Evolutionary conservation across 2,888 invertebrate species (phyloP), one percentile per base, ranked within the genome.

Genomic region (Crematogaster levior): DNA sequence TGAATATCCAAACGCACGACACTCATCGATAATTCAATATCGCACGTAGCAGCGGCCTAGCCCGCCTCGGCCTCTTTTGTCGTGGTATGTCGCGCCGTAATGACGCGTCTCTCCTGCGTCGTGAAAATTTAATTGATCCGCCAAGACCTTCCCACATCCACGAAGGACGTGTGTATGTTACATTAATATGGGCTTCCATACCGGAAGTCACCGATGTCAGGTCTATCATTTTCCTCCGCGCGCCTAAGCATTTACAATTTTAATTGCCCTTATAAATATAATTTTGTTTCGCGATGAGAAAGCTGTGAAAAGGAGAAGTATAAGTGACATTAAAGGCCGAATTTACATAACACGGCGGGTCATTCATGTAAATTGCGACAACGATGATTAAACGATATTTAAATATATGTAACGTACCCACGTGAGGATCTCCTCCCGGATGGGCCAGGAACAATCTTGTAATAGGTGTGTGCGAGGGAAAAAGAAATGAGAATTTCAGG

Each of bases 11-110:
- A 92, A 87, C 90, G 87, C 87, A 82, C 74, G 90, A 88, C 86
- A 85, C 87, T 86, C 91, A 92, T 93, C 93, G 92, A 93, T 93
- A 93, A 93, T 93, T 93, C 93, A 93, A 91, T 91, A 92, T 91
- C 91, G 85, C 91, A 89, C 92, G 88, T 89, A 84, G 83, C 74
- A 79, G 80, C 84, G 81, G 70, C 68, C 83, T 68, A 63, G 72
- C 72, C 80, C 63, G 70, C 65, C 83, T 65, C 83, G 83, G 84
- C 81, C 90, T 87, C 82, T 84, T 85, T 88, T 83, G 90, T 89
- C 90, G 88, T 89, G 90, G 89, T 88, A 91, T 89, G 90, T 90
- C 90, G 90, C 90, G 88, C 89, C 88, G 81, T 88, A 88, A 89
- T 89, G 88, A 89, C 88, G 83, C 85, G 87, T 84, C 82, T 84